phyloP scores from a whole-genome alignment of 2,797 vertebrate species.

The Allobates femoralis region DNA sequence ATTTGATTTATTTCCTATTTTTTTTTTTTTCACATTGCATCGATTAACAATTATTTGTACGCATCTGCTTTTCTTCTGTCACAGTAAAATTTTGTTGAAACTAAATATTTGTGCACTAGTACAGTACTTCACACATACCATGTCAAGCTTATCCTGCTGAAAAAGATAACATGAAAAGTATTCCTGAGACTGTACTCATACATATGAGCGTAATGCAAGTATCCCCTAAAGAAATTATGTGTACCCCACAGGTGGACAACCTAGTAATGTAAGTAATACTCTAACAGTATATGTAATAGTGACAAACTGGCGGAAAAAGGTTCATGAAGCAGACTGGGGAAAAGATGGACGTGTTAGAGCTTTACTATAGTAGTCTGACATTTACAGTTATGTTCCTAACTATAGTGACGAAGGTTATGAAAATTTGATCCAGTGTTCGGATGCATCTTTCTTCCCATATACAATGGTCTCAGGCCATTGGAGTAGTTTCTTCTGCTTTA shows the following conservation, averaged over 20 bases:
- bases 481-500: background rate
- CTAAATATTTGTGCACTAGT: no score
- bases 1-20: no score
- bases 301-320: background rate
- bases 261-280: background rate
- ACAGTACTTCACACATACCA: no score
- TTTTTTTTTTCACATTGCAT: no score
- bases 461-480: background rate
- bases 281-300: background rate
- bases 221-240: background rate
- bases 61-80: no score
- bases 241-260: background rate
- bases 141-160: background rate
- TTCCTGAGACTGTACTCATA: no score
- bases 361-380: background rate
- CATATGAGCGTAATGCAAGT: no score
- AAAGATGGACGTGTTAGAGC: background rate
- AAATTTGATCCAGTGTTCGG: background rate
- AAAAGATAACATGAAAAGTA: background rate
- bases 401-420: background rate
- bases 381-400: background rate
- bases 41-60: no score
- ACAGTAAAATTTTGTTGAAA: no score
- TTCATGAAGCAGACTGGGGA: background rate
- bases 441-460: background rate